Base-by-base conservation (phyloP, 2,888 invertebrate species). In the Helicoverpa assulta region DNA sequence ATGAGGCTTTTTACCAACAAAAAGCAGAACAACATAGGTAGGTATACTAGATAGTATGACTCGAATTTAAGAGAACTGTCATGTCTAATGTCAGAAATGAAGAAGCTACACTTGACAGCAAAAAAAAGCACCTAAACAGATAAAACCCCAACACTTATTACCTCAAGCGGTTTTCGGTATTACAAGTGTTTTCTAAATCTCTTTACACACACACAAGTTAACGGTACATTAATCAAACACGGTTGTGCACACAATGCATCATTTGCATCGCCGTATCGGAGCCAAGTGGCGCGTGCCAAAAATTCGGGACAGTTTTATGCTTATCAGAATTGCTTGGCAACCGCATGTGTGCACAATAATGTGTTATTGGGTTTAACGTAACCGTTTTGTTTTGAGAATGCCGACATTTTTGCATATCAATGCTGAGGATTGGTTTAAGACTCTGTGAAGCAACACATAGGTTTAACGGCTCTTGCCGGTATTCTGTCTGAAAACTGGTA, bases 281-380 rank as follows among this genome's bases (percentile, higher is more conserved):
- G 76, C 72, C 80, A 72, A 71, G 14, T n/a, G 50, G 78, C 16
- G 8, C 18, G 18, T 66, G 80, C 81, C 80, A 82, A 73, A 77
- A 72, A 67, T 60, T 19, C 43, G 43, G 14, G n/a, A 37, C 55
- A 67, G 57, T 71, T 69, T 26, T 43, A 66, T 62, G 69, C 67
- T 72, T 72, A 72, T 63, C 55, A 62, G 51, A 56, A 69, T 12
- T 52, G 62, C 47, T 70, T 69, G 70, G 59, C 59, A 63, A 59
- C 37, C 37, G 12, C 33, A 56, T 3, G 40, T 40, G 37, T 54
- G 53, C 14, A 47, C 43, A 47, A 47, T 47, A 40, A 40, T 4
- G 40, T 14, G 14, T 12, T 14, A 40, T 57, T 64, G 53, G 64
- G 21, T 63, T 19, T 64, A 12, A 43, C 40, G 55, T 57, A 21